A percentile compares a stretch with the other conserved stretches of the same genome.
Conservation (phyloP, 1,140 invertebrate genomes). For the Sycophaga agraensis region DNA sequence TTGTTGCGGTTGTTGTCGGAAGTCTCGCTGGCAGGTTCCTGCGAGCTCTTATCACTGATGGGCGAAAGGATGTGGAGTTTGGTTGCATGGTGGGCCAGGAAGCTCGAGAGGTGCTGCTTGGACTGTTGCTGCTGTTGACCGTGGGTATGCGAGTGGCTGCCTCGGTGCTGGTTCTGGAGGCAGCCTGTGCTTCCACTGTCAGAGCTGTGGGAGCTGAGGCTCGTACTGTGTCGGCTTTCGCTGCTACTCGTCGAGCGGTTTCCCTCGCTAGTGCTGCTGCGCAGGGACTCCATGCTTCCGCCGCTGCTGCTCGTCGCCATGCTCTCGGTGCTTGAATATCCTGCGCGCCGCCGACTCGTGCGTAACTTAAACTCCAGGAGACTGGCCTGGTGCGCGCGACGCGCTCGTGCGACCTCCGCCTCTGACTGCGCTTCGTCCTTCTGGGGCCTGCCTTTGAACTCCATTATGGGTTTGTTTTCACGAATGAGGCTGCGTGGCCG, state of each 20-base stretch:
- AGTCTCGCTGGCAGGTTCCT: constrained; percentile 77
- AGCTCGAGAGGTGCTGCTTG: too few relatives aligned
- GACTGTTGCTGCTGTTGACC: constrained; percentile 61
- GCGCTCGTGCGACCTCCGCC: too few relatives aligned
- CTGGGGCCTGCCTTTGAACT: constrained; percentile 67
- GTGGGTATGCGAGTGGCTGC: too few relatives aligned
- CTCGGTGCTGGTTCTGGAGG: constrained; percentile 57
- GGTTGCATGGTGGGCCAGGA: constrained; percentile 66
- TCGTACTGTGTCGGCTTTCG: constrained; percentile 75
- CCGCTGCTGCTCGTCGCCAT: constrained; percentile 82
- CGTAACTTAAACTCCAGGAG: constrained; percentile 51
- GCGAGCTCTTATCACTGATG: constrained; percentile 87
- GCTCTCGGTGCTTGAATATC: constrained; percentile 82
- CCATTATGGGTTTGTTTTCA: constrained; percentile 66
- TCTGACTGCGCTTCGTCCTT: constrained; percentile 39
- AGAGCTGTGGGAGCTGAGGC: constrained; percentile 79
- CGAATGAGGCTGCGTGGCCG: constrained; percentile 50
- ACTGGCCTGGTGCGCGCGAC: constrained; percentile 13
- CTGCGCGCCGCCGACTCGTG: constrained; percentile 60
- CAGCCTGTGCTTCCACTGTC: constrained; percentile 69
- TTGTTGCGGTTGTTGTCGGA: constrained; percentile 78
- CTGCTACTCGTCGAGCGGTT: constrained; percentile 79
- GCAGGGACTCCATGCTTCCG: constrained; percentile 79
- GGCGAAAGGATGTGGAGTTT: constrained; percentile 84
- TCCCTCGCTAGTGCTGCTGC: constrained; percentile 80